Base-by-base conservation (phyloP, 2,888 invertebrate species). In the Osmoderma eremita region DNA sequence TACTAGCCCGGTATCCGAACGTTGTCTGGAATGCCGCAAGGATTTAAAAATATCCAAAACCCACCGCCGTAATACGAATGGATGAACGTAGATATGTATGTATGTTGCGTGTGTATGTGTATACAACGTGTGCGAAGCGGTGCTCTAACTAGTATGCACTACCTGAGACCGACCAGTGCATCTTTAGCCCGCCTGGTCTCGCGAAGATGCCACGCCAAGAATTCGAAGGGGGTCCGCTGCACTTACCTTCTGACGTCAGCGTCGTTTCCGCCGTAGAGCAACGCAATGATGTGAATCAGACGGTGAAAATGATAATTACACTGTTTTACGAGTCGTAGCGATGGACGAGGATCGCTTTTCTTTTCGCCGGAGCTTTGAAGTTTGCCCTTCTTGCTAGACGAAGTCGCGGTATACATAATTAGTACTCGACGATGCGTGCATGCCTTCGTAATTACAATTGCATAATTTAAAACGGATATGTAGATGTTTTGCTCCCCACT, bases 1-100 rank as follows among this genome's bases (percentile, higher is more conserved):
- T 48, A 65, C 65, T 58, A 58, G 65, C 58, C 39, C 48, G 65
- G 65, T 38, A 65, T 65, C 49, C 56, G 49, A 65, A 65, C 45
- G 39, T 45, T 58, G 65, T 58, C 65, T 38, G 58, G 65, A 65
- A 65, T 65, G 65, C 65, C 15, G 56, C 56, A 56, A 45, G 56
- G 56, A 58, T 49, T 49, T 65, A 54, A 65, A 65, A 65, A 65
- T 61, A 58, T 58, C 45, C 42, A 17, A 42, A 58, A 45, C 45
- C 58, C 17, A 61, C 45, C 58, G 45, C 17, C 18, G 30, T 30
- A 6, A 10, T 30, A 30, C 30, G 3, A 10, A 30, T 30, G 30
- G 10, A 30, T 10, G 30, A 10, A 5, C 30, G 30, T 10, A 30
- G 1, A 30, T 10, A 8, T 5, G 6, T 10, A 8, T 5, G 6